Evolutionary conservation across 2,797 vertebrate species (phyloP).

Genomic region (Microchirus variegatus): DNA sequence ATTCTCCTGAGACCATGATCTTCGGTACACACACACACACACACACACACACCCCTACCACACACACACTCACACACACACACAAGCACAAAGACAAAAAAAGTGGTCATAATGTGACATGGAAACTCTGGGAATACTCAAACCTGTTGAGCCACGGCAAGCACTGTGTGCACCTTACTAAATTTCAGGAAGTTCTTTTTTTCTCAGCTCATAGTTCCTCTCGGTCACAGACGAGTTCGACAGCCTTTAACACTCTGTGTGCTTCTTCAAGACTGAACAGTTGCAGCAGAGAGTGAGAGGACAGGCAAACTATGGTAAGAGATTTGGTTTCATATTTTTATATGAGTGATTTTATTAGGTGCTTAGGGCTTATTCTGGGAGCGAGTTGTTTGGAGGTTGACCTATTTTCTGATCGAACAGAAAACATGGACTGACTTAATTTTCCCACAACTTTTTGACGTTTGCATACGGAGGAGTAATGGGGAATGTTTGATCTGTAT

Average conservation of each 20-base stretch:
- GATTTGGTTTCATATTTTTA: not conserved
- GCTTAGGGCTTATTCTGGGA: not conserved
- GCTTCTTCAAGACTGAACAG: not conserved
- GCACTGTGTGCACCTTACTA: constrained; percentile 5
- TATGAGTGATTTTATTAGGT: not conserved
- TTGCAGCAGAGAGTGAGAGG: not conserved
- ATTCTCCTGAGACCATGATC: not conserved
- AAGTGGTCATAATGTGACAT: constrained; percentile 4
- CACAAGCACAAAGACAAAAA: not conserved
- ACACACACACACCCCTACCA: accelerated
- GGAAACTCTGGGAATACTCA: constrained; percentile 38
- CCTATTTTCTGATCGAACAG: constrained; percentile 5
- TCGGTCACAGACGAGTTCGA: constrained; percentile 22
- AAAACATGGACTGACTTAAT: not conserved
- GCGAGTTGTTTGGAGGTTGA: not conserved
- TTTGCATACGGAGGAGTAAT: no score
- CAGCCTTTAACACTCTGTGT: not conserved
- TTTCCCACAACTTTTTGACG: no score
- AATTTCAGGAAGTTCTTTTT: constrained; percentile 64
- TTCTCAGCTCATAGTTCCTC: constrained; percentile 5
- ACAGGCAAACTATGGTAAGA: constrained; percentile 15
- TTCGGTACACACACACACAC: not conserved
- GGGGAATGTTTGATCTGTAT: not conserved
- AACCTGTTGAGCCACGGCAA: constrained; percentile 58
- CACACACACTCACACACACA: not conserved